Evolutionary conservation across 2,797 vertebrate genomes (phyloP), one percentile per base, ranked within the genome.

Genomic region (Ataeniobius toweri): DNA sequence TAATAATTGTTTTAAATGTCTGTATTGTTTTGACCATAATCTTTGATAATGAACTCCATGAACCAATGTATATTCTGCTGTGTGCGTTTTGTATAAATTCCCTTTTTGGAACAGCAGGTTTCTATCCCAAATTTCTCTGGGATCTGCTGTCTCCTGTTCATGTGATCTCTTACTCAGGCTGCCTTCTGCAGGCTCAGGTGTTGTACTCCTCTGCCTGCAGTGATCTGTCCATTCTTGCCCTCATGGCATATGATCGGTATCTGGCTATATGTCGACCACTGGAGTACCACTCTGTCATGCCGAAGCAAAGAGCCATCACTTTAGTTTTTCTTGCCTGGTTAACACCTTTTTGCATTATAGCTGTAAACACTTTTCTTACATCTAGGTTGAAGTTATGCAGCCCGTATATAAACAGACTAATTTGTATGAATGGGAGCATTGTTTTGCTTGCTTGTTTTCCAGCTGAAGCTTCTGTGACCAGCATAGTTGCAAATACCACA

Each of bases 161-260:
- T 24, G 68, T 81, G 0, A 91, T 89, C 69, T 89, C 90, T 22
- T 88, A 90, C 16, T 59, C 59, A 77, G 88, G 86, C 16, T 91
- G 90, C n/a, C 68, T 87, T 1, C 0, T 87, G 41, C 89, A 93
- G 77, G 75, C 80, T 77, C 56, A 82, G 0, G 83, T 88, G 0
- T 67, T 92, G 31, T 78, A 87, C 53, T 81, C 83, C 0, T 91
- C 59, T 67, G 82, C 39, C 56, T 76, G 72, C 71, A 24, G 68
- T 69, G 86, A 91, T 13, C 1, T 88, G 6, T 87, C 80, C 0
- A 77, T 90, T 28, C 81, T 88, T 14, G 31, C 85, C 28, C 16
- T 89, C 0, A 91, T 91, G 86, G 88, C 86, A 0, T 92, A 85
- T 63, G 90, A 92, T 80, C 83, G 90, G 13, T 89, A 88, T 63